Base-by-base conservation (phyloP, 2,888 invertebrate genomes). In the Sussaba pulchella region DNA sequence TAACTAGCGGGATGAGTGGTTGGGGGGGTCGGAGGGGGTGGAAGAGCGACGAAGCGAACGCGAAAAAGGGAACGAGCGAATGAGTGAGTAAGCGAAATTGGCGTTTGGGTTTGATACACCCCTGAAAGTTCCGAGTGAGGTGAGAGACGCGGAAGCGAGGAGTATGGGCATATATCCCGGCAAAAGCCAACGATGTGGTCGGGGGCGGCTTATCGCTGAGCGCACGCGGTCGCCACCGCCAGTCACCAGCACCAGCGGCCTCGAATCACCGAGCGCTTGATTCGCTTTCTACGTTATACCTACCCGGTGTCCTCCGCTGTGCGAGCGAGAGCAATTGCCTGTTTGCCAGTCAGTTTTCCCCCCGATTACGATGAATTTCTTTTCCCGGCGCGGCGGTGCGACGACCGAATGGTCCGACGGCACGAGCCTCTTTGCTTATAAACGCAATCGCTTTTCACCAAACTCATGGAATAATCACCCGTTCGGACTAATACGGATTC, bases 201-300 rank as follows among this genome's bases (percentile, higher is more conserved):
- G 76, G 71, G 75, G 82, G 81, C 78, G 84, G 90, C 91, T 91
- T 91, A 91, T 91, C 91, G 90, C 89, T 83, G 87, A 88, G 90
- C 86, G 90, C 91, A 91, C 90, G 90, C 91, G 90, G 91, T 90
- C 90, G 88, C 89, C 88, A 88, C 89, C 88, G 87, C 88, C 89
- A 89, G 89, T 90, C 88, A 89, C 89, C 88, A 85, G 72, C 84
- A 83, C 50, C 57, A 45, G 63, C 71, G 72, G 69, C 69, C 69
- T 26, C 75, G 64, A 76, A 67, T 80, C 52, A 54, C 50, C 52
- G 6, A 84, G 86, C 86, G 86, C 83, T 85, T 6, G 31, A 6
- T 6, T 6, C 31, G 6, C 84, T 85, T 87, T 86, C 85, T 70
- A 6, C 71, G 84, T 82, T 85, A 85, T 83, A n/a, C 82, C 83